phyloP scores from a whole-genome alignment of 2,888 invertebrate genomes.

The Sussaba pulchella region DNA sequence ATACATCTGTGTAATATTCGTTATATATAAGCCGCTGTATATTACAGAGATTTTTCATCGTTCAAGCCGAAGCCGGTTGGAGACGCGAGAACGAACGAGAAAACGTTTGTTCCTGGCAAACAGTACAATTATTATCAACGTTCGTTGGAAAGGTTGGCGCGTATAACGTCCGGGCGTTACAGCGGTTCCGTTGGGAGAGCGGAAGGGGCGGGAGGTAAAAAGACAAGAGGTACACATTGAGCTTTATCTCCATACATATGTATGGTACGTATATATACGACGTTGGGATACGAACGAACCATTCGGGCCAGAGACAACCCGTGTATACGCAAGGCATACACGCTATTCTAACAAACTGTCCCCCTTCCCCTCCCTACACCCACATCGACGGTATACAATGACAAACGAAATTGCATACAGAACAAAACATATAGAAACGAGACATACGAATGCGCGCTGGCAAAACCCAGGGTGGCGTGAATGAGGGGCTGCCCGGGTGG shows the following conservation, averaged over 20 bases:
- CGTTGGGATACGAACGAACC: constrained; percentile 27
- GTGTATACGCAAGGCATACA: constrained; percentile 53
- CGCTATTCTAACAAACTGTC: constrained; percentile 43
- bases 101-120: constrained; percentile 63
- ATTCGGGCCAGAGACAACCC: constrained; percentile 28
- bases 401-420: constrained; percentile 28
- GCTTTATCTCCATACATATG: background rate
- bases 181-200: background rate
- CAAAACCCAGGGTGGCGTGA: background rate
- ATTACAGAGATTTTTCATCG: constrained; percentile 63
- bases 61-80: constrained; percentile 15
- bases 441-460: background rate
- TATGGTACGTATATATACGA: background rate
- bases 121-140: constrained; percentile 64
- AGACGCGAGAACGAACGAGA: constrained; percentile 39
- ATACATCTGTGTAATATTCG: constrained; percentile 23
- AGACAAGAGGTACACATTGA: constrained; percentile 2
- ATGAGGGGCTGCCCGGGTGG: too few species aligned
- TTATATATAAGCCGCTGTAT: constrained; percentile 36
- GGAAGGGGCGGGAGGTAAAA: background rate
- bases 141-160: constrained; percentile 1
- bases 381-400: constrained; percentile 10
- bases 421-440: constrained; percentile 24
- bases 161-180: constrained; percentile 10
- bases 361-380: too few species aligned